Percentiles rank a stretch among this genome's conserved stretches.
These are phyloP conservation scores for Cheirogaleus major DNA, from an alignment of 2,797 vertebrate species.

Conservation along the genomic window DNA sequence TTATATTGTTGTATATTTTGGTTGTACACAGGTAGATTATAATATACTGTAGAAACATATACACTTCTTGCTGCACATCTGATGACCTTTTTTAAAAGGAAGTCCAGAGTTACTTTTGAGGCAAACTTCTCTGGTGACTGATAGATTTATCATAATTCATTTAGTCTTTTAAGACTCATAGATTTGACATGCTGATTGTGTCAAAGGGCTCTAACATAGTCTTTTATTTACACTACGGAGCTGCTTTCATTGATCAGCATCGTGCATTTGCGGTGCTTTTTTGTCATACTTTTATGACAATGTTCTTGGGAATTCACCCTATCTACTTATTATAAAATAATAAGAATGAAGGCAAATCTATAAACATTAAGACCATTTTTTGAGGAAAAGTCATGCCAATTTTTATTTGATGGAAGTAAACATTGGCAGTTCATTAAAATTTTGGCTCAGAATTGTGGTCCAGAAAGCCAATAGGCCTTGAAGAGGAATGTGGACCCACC, in stretches of 20 bases:
- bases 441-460: slow-evolving; percentile 45
- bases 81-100: background rate
- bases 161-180: slow-evolving; percentile 25
- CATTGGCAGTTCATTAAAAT: slow-evolving; percentile 49
- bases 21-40: background rate
- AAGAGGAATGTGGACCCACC: slow-evolving; percentile 24
- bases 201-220: slow-evolving; percentile 24
- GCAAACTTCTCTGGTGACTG: background rate
- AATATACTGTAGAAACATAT: background rate
- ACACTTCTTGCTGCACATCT: background rate
- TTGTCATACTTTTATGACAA: slow-evolving; percentile 48
- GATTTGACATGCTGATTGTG: slow-evolving; percentile 44
- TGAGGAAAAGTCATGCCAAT: slow-evolving; percentile 10
- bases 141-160: slow-evolving; percentile 19
- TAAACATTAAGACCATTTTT: slow-evolving; percentile 63
- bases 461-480: slow-evolving; percentile 49
- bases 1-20: background rate
- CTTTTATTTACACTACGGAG: slow-evolving; percentile 48
- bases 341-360: slow-evolving; percentile 52
- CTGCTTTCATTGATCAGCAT: slow-evolving; percentile 48
- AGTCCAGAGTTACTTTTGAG: slow-evolving; percentile 54
- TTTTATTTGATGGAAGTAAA: slow-evolving; percentile 64
- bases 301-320: slow-evolving; percentile 31
- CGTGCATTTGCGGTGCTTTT: slow-evolving; percentile 15
- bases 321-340: slow-evolving; percentile 36